Conservation (phyloP, 2,797 vertebrate species). For the Danio albolineatus region DNA sequence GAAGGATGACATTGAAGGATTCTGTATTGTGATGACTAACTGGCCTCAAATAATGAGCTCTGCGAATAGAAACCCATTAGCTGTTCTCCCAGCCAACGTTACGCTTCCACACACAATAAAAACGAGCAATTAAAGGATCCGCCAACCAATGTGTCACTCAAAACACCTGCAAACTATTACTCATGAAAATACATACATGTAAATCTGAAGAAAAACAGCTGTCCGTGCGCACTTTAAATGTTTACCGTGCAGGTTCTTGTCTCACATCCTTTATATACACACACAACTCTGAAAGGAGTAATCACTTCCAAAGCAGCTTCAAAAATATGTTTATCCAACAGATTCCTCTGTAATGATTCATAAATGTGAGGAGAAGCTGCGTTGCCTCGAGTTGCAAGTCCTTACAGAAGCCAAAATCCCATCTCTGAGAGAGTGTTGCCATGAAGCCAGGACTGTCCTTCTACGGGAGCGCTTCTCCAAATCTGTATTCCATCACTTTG, state of each 20-base stretch:
- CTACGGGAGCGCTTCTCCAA: not conserved
- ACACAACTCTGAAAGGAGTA: slow-evolving; percentile 32
- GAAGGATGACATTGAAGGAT: not conserved
- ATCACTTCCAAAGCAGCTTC: slow-evolving; percentile 37
- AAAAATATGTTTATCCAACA: slow-evolving; percentile 58
- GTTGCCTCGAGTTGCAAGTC: slow-evolving; percentile 21
- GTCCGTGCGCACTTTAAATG: slow-evolving; percentile 27
- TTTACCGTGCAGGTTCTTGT: slow-evolving; percentile 43
- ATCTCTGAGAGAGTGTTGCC: slow-evolving; percentile 24
- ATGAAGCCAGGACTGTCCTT: slow-evolving; percentile 5
- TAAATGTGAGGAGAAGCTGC: slow-evolving; percentile 42
- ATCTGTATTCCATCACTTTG: slow-evolving; percentile 1
- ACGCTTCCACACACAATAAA: slow-evolving; percentile 9
- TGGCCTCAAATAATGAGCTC: slow-evolving; percentile 6
- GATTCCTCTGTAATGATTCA: slow-evolving; percentile 64
- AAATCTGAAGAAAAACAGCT: slow-evolving; percentile 17
- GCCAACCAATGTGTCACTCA: slow-evolving; percentile 33
- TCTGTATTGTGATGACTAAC: slow-evolving; percentile 14
- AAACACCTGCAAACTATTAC: slow-evolving; percentile 27
- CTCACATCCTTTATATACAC: slow-evolving; percentile 35
- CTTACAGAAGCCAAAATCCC: slow-evolving; percentile 29
- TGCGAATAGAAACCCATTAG: slow-evolving; percentile 10
- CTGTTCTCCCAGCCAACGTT: not conserved
- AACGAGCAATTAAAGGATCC: not conserved
- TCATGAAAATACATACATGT: not conserved